phyloP scores from a whole-genome alignment of 2,888 invertebrate species.

The Himalopsyche anomala region DNA sequence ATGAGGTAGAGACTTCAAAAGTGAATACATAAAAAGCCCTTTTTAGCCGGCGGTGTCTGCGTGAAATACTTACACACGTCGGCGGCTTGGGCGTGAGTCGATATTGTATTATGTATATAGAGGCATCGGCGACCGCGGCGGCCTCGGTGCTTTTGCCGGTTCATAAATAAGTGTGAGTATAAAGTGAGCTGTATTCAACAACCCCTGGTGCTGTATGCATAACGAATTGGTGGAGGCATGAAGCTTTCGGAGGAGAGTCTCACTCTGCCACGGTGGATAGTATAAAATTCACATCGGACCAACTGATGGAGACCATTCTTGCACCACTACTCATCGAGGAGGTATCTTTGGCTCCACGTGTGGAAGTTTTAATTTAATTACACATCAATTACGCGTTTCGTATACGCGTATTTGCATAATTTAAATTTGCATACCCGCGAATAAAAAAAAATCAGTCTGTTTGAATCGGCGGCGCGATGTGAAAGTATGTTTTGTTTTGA shows the following conservation, averaged over 20 bases:
- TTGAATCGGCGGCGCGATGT: constrained; percentile 41
- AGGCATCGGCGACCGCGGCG: constrained; percentile 70
- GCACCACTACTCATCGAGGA: constrained; percentile 60
- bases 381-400: constrained; percentile 8
- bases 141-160: constrained; percentile 78
- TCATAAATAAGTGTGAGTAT: constrained; percentile 76
- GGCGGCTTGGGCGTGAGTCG: constrained; percentile 71
- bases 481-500: constrained; percentile 51
- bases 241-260: constrained; percentile 61
- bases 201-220: constrained; percentile 80
- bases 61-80: constrained; percentile 66
- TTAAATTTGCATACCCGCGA: constrained; percentile 14
- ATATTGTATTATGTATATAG: constrained; percentile 74
- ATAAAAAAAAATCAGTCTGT: constrained; percentile 45
- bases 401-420: constrained; percentile 48
- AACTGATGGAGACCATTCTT: constrained; percentile 65
- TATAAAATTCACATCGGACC: constrained; percentile 65
- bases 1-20: constrained; percentile 84
- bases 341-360: constrained; percentile 57
- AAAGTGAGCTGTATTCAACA: constrained; percentile 78
- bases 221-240: constrained; percentile 72
- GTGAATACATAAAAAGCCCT: constrained; percentile 84
- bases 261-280: constrained; percentile 61
- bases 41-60: constrained; percentile 73
- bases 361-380: background rate